Base-by-base conservation (phyloP, 2,113 vertebrate species). In the Peucedramus taeniatus region DNA sequence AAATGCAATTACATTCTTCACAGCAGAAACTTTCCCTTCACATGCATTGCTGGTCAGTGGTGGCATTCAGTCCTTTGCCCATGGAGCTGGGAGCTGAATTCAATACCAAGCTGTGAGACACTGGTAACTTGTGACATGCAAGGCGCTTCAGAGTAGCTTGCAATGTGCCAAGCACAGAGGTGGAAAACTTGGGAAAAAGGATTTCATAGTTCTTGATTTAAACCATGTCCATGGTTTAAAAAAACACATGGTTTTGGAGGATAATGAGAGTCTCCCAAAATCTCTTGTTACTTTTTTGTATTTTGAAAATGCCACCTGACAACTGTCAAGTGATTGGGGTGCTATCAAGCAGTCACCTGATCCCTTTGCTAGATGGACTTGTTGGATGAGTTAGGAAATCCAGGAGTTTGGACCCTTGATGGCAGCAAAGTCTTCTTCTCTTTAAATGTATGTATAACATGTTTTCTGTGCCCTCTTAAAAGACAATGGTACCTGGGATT, bases 401-500 rank as follows among this genome's bases (percentile, higher is more conserved):
- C 63, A 51, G 59, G 85, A 79, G 60, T 91, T 49, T 90, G 90
- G 45, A 71, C 78, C 82, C 66, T 91, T 59, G 71, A 88, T 89
- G 91, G 89, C 93, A 96, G 94, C 70, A 94, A 70, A 91, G 74
- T 88, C 78, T 9, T 94, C 87, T 78, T 74, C 70, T 64, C 49
- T 89, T 84, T 69, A 72, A 85, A 81, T 53, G n/a, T 47, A 26
- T 51, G 53, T 76, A 12, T 65, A 66, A 54, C 15, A 5, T 92
- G 31, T 94, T 97, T 95, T 96, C 60, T 84, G 71, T 89, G 88
- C 93, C 87, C 86, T 95, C 92, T 97, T 94, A 93, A 95, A 89
- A 97, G 70, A 92, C 70, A 96, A 85, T 85, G 78, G 61, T 80
- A 90, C 93, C 91, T 79, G 35, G 42, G 80, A 85, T 93, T 96